Evolutionary conservation across 2,888 invertebrate species (phyloP), one percentile per base, ranked within the genome.

Genomic region (Trypoxylon attenuatum): DNA sequence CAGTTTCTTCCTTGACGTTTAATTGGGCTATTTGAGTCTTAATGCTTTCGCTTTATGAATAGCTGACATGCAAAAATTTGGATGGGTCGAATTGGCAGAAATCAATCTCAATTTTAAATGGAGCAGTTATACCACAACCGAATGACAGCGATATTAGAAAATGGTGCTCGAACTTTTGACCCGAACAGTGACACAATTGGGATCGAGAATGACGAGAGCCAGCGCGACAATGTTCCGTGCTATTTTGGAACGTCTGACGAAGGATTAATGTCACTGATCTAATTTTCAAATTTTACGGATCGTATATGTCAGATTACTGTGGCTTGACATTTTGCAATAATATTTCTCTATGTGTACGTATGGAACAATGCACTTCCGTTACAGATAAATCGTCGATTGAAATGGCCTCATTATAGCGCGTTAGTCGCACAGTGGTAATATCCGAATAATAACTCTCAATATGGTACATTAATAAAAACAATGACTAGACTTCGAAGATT

Each of bases 241-340:
- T 71, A 73, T 76, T 66, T 69, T 52, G 21, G 52, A 52, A 27
- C 29, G 23, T 2, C 18, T 42, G 41, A 67, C 64, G 46, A 61
- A 51, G 19, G 49, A 56, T 70, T 54, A 57, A 76, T 38, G 47
- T 33, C 42, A 22, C 22, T 51, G 33, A 66, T 58, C 60, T 16
- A 49, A 68, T 73, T 66, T 50, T 29, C 42, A 41, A 47, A 62
- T 47, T 55, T 15, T 13, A 41, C 27, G 13, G 29, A 22, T 1
- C 19, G 8, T 22, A n/a, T 8, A 22, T 23, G 49, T 53, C 49
- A 49, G 18, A 21, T 47, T 55, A 52, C 21, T n/a, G n/a, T 53
- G 45, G 13, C 23, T 1, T 5, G 10, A 5, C 22, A 41, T 18
- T 13, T 23, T 6, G 21, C 10, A 50, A 52, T 23, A 42, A 49